These are phyloP conservation scores for Frankliniella intonsa DNA, from an alignment of 2,888 invertebrate species.

Conservation along the genomic window DNA sequence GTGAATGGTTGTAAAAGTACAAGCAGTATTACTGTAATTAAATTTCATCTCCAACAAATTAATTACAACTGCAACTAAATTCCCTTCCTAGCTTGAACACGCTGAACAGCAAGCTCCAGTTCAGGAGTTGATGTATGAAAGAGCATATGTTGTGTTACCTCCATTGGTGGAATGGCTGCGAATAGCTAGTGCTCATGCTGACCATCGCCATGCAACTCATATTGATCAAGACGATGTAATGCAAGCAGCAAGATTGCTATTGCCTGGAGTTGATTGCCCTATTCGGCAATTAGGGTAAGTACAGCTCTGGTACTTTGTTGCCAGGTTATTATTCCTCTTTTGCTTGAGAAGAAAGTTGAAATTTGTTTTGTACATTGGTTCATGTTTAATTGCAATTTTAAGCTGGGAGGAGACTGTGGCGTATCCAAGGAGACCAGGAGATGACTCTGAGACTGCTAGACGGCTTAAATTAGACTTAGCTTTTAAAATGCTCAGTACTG, in stretches of 20 bases:
- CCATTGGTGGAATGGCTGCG: constrained; percentile 89
- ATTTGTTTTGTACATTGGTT: background rate
- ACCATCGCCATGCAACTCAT: constrained; percentile 69
- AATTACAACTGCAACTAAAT: background rate
- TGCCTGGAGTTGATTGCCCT: constrained; percentile 87
- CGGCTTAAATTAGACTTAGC: constrained; percentile 68
- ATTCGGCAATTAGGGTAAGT: constrained; percentile 65
- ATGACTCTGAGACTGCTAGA: constrained; percentile 55
- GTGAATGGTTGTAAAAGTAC: constrained; percentile 17
- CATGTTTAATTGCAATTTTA: background rate
- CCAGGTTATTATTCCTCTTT: background rate
- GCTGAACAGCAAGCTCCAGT: constrained; percentile 63
- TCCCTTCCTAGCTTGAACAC: constrained; percentile 43
- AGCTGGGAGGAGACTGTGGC: constrained; percentile 56
- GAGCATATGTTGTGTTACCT: constrained; percentile 82
- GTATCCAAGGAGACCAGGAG: constrained; percentile 47
- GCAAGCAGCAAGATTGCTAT: constrained; percentile 77
- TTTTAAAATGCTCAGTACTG: constrained; percentile 75
- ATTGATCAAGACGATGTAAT: constrained; percentile 81
- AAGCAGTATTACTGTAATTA: background rate
- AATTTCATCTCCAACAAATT: constrained; percentile 6
- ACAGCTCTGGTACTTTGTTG: background rate
- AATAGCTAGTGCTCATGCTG: constrained; percentile 75
- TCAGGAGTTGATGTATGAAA: constrained; percentile 76
- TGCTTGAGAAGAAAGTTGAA: background rate